A percentile compares a stretch with the other conserved stretches of the same genome.
Evolutionary conservation across 2,113 vertebrate genomes (phyloP).

Genomic region (Salvelinus fontinalis): DNA sequence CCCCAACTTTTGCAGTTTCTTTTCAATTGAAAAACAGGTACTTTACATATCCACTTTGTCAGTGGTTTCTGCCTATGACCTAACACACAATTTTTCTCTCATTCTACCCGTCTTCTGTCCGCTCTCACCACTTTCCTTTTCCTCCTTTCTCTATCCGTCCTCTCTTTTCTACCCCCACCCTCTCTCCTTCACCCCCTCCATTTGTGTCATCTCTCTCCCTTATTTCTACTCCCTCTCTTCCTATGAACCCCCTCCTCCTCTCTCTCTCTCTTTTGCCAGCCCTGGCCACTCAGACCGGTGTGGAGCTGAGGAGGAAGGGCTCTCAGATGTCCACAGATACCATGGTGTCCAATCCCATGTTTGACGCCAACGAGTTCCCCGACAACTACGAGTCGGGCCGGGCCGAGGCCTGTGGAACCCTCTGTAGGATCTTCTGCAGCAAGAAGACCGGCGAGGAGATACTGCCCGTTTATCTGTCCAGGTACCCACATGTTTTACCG

Average conservation of each 20-base stretch:
- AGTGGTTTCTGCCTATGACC: not conserved
- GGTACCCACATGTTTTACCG: slow-evolving; percentile 14
- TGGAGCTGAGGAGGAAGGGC: slow-evolving; percentile 86
- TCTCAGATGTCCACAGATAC: slow-evolving; percentile 89
- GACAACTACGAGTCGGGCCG: slow-evolving; percentile 90
- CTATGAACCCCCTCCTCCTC: not conserved
- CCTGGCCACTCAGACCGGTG: slow-evolving; percentile 83
- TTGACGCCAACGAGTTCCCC: slow-evolving; percentile 84
- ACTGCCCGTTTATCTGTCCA: slow-evolving; percentile 81
- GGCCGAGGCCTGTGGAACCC: slow-evolving; percentile 91
- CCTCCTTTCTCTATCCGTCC: not conserved
- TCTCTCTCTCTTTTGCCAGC: slow-evolving; percentile 65
- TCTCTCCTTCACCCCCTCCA: not conserved
- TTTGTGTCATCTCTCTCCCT: not conserved
- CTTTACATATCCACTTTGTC: slow-evolving; percentile 42
- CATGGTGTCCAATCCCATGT: slow-evolving; percentile 84
- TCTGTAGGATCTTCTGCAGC: slow-evolving; percentile 94
- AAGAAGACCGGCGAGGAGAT: slow-evolving; percentile 96
- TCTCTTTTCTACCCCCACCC: not conserved
- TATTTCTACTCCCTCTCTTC: not conserved
- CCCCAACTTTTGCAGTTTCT: too few relatives aligned
- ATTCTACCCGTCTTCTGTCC: not conserved
- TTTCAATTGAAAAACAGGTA: not conserved
- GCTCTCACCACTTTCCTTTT: too few relatives aligned
- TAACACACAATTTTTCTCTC: not conserved